These are phyloP conservation scores for Pachycephus smyrnensis DNA, from an alignment of 2,888 invertebrate genomes.

Conservation along the genomic window DNA sequence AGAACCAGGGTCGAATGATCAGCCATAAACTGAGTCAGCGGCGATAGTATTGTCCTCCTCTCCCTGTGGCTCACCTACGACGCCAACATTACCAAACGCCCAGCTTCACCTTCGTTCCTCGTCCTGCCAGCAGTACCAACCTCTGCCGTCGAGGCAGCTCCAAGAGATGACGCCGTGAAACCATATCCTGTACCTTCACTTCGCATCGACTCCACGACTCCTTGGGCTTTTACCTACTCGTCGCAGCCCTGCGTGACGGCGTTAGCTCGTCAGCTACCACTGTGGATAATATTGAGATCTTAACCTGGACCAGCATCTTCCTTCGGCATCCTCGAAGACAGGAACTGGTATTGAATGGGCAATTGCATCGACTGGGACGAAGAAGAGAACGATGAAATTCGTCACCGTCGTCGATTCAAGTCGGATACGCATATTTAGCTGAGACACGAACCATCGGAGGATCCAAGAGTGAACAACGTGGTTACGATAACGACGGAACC, in stretches of 20 bases:
- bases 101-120: conserved; percentile 14
- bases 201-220: neutral
- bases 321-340: neutral
- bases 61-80: conserved; percentile 31
- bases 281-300: conserved; percentile 5
- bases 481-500: neutral
- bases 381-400: neutral
- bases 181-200: neutral
- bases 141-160: conserved; percentile 41
- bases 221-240: neutral
- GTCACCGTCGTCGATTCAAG: neutral
- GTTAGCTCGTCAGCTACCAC: neutral
- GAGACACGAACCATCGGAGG: neutral
- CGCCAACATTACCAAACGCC: conserved; percentile 10
- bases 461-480: neutral
- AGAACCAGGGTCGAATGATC: conserved; percentile 58
- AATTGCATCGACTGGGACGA: neutral
- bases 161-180: conserved; percentile 6
- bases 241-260: conserved; percentile 15
- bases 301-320: neutral
- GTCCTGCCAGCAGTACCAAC: conserved; percentile 14
- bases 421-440: neutral
- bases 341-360: neutral
- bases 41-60: conserved; percentile 50
- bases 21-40: conserved; percentile 60